A percentile compares a stretch with the other conserved stretches of the same genome.
phyloP scores from a whole-genome alignment of 2,113 vertebrate genomes.

The Aptenodytes forsteri region DNA sequence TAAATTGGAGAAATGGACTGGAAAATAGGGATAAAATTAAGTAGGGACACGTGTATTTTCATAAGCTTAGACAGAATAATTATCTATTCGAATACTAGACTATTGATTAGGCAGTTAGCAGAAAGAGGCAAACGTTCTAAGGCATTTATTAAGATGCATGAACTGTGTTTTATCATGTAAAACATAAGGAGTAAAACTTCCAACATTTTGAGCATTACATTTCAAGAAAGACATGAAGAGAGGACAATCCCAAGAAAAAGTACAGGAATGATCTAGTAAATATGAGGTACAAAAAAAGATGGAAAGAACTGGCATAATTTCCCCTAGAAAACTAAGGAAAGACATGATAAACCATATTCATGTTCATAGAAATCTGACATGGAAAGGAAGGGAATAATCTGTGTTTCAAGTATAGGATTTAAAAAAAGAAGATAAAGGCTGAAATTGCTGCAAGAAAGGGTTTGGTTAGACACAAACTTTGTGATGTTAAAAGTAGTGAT shows the following conservation, averaged over 20 bases:
- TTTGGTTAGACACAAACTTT: not conserved
- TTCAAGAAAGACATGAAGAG: not conserved
- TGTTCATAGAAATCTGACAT: not conserved
- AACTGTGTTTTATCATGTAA: not conserved
- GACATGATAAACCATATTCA: not conserved
- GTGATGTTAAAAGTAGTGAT: not conserved
- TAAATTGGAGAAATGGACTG: not conserved
- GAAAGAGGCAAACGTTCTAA: not conserved
- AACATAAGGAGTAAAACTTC: not conserved
- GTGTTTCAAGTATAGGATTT: not conserved
- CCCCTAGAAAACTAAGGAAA: not conserved
- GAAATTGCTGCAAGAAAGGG: not conserved
- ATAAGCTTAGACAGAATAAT: not conserved
- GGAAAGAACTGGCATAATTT: fast-evolving
- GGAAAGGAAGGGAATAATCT: not conserved
- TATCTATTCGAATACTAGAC: not conserved
- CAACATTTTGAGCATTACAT: not conserved
- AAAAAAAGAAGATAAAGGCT: not conserved
- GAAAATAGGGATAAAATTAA: not conserved
- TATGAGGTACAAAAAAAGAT: not conserved
- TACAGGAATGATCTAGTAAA: not conserved
- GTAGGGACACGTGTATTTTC: not conserved
- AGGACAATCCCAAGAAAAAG: not conserved
- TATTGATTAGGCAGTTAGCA: not conserved
- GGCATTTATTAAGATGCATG: not conserved